Conservation (phyloP, 2,113 vertebrate species). For the Aviceda subcristata region DNA sequence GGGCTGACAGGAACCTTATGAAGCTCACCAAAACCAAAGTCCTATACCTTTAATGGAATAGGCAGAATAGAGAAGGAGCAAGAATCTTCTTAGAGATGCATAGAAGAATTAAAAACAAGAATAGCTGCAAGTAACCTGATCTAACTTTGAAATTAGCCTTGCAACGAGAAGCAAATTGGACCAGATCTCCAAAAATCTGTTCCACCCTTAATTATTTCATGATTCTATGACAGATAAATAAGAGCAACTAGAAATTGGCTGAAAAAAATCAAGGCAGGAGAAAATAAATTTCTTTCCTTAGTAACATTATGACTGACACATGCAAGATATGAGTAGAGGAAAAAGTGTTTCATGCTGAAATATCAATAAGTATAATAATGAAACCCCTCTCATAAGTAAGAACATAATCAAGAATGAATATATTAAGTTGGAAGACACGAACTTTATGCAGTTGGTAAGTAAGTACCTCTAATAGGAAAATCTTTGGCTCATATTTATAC, state of each 20-base stretch:
- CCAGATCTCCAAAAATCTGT: neutral
- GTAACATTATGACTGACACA: neutral
- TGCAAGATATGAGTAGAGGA: neutral
- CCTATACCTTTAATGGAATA: neutral
- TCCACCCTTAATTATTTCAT: neutral
- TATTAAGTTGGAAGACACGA: neutral
- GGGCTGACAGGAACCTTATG: neutral
- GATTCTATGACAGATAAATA: neutral
- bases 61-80: neutral
- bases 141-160: neutral
- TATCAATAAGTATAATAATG: neutral
- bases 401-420: neutral
- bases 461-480: neutral
- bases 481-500: neutral
- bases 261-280: neutral
- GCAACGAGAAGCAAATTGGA: neutral
- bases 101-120: neutral
- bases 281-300: neutral
- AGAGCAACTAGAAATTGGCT: neutral
- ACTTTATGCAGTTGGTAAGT: neutral
- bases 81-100: neutral
- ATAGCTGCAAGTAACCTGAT: neutral
- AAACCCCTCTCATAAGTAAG: neutral
- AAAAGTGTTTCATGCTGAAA: neutral
- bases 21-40: neutral